These are phyloP conservation scores for zebrafish (Danio rerio) DNA, from an alignment of 2,113 vertebrate genomes.

Conservation along the genomic window GRCz12tu NC_133199.1:2485001-2485500, in stretches of 20 bases:
- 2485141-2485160: conserved; percentile 45
- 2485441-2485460: conserved; percentile 21
- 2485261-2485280: conserved; percentile 42
- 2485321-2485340: background rate
- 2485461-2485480: conserved; percentile 43
- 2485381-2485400: background rate
- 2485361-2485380: background rate
- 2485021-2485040: too few species aligned
- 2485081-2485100: too few species aligned
- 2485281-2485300: background rate
- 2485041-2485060: too few species aligned
- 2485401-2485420: background rate
- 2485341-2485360: background rate
- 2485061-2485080: too few species aligned
- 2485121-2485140: too few species aligned
- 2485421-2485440: background rate
- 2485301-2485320: background rate
- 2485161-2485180: conserved; percentile 45
- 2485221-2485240: conserved; percentile 35
- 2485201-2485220: conserved; percentile 60
- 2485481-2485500: conserved; percentile 42
- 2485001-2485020: too few species aligned
- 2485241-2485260: conserved; percentile 19
- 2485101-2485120: too few species aligned
- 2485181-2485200: conserved; percentile 33